Conservation (phyloP, 2,113 vertebrate species). For the Tragelaphus imberbis region DNA sequence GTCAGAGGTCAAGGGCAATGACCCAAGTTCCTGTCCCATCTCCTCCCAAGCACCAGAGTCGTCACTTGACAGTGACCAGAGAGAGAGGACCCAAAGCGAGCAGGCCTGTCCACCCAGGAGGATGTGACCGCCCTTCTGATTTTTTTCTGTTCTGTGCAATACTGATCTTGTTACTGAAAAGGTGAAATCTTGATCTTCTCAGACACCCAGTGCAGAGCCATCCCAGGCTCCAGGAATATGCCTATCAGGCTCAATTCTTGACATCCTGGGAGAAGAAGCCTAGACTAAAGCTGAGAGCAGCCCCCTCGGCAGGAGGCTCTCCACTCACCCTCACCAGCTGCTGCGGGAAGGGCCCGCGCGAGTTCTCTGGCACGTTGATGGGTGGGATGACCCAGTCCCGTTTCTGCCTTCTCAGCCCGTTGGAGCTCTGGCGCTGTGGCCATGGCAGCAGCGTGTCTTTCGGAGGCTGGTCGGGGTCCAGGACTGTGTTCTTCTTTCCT, state of each 20-base stretch:
- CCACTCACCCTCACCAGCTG: conserved; percentile 95
- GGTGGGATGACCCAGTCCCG: conserved; percentile 98
- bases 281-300: neutral
- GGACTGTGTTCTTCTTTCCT: conserved; percentile 62
- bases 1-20: neutral
- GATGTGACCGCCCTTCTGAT: accelerated
- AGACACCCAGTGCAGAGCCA: accelerated
- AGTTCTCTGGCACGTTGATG: conserved; percentile 97
- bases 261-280: neutral
- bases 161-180: accelerated
- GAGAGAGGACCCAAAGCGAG: accelerated
- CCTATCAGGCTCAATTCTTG: accelerated
- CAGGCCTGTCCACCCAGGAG: accelerated
- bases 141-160: neutral
- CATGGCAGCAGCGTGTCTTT: conserved; percentile 83
- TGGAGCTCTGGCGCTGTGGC: conserved; percentile 75
- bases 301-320: accelerated
- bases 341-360: conserved; percentile 94
- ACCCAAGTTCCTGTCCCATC: accelerated
- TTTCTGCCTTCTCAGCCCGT: conserved; percentile 89
- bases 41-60: accelerated
- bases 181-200: accelerated
- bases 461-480: conserved; percentile 75
- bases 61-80: too few relatives aligned
- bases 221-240: accelerated